Conservation (phyloP, 2,797 vertebrate genomes). For the Lithobates sylvaticus region DNA sequence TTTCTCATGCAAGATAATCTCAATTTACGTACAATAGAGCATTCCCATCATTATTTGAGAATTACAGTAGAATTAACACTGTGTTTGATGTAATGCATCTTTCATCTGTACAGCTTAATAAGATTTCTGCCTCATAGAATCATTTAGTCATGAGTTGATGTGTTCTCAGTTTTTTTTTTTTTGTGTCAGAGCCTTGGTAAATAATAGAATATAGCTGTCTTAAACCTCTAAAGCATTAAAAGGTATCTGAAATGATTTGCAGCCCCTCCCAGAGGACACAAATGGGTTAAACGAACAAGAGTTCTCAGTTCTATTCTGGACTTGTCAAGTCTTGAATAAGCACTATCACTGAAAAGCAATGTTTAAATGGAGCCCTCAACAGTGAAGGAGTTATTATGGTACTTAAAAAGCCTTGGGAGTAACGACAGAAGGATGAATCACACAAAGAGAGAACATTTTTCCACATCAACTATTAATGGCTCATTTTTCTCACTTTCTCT, state of each 20-base stretch:
- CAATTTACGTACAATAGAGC: neutral
- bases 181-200: conserved; percentile 23
- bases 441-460: conserved; percentile 48
- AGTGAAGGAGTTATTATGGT: conserved; percentile 59
- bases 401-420: conserved; percentile 48
- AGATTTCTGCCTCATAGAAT: conserved; percentile 55
- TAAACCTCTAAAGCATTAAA: conserved; percentile 6
- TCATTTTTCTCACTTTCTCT: conserved; percentile 42
- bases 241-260: conserved; percentile 25
- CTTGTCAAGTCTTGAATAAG: conserved; percentile 60
- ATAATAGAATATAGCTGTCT: conserved; percentile 22
- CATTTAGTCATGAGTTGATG: conserved; percentile 57
- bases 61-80: conserved; percentile 17
- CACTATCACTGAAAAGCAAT: conserved; percentile 54
- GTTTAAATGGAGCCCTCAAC: conserved; percentile 57
- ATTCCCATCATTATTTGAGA: conserved; percentile 13
- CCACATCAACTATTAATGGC: conserved; percentile 38
- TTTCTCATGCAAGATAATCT: neutral
- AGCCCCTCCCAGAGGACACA: conserved; percentile 19
- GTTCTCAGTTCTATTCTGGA: conserved; percentile 47
- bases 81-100: conserved; percentile 43
- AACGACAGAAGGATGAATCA: conserved; percentile 50
- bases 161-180: conserved; percentile 55
- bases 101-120: conserved; percentile 54
- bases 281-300: conserved; percentile 53